phyloP scores from a whole-genome alignment of 1,140 invertebrate species.

The Adelges cooleyi region DNA sequence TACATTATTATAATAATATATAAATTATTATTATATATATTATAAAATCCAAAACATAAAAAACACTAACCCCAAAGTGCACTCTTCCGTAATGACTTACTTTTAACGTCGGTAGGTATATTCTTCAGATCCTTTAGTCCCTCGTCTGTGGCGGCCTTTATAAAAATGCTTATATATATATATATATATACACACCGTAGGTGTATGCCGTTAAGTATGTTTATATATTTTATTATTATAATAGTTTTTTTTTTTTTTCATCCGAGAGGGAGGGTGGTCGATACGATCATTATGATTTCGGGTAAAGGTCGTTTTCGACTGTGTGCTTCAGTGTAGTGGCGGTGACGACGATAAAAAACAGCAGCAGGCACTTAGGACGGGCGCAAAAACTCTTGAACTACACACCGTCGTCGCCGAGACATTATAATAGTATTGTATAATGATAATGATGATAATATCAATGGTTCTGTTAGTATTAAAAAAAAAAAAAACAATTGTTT shows the following conservation, averaged over 20 bases:
- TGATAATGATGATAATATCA: no score
- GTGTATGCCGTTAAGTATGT: background rate
- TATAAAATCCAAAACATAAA: background rate
- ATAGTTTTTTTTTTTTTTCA: background rate
- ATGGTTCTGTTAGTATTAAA: no score
- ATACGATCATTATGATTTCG: background rate
- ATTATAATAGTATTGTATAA: no score
- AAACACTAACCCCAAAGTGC: background rate
- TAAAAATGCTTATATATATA: background rate
- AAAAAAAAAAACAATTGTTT: no score
- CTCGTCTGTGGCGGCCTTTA: background rate
- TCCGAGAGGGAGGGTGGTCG: no score
- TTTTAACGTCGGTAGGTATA: background rate
- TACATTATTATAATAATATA: no score
- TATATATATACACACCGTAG: background rate
- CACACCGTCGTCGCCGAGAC: background rate
- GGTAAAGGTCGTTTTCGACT: constrained; percentile 19
- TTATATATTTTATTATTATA: background rate
- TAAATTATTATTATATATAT: background rate
- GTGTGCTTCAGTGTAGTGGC: constrained; percentile 1
- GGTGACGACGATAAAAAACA: constrained; percentile 27
- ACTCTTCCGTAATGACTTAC: constrained; percentile 5
- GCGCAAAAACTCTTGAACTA: background rate
- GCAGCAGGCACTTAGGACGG: constrained; percentile 8
- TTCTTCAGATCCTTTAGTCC: constrained; percentile 2